Percentiles rank a stretch among this genome's conserved stretches.
These are phyloP conservation scores for Myotis lucifugus DNA, from an alignment of 2,113 vertebrate genomes.

Conservation along the genomic window DNA sequence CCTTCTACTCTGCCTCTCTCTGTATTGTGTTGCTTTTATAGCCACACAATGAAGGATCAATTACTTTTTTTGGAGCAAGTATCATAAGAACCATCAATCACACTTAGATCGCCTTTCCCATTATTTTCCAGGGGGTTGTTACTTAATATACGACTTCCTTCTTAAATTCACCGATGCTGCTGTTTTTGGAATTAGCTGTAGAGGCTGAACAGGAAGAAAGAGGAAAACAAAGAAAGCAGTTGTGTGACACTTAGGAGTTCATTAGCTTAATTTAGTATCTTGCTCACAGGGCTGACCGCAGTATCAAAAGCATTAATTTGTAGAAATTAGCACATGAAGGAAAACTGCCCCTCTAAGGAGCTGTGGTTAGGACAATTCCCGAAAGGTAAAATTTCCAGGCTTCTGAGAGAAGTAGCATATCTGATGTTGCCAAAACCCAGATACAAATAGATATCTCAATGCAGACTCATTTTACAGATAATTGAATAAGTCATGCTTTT, in stretches of 20 bases:
- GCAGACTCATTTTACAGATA: background rate
- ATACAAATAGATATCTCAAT: background rate
- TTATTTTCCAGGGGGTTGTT: background rate
- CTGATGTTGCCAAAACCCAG: background rate
- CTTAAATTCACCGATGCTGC: background rate
- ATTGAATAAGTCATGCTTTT: background rate
- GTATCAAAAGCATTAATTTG: background rate
- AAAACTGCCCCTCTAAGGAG: background rate
- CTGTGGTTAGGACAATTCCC: background rate
- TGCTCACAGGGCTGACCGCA: background rate
- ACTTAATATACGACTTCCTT: conserved; percentile 44
- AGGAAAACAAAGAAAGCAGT: conserved; percentile 60
- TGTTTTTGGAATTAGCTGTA: conserved; percentile 38
- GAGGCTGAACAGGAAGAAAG: conserved; percentile 27
- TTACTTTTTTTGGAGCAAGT: conserved; percentile 22
- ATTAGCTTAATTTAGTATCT: background rate
- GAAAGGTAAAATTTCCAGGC: background rate
- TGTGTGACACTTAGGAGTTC: background rate
- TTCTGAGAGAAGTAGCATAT: background rate
- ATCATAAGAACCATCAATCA: background rate
- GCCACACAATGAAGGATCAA: background rate
- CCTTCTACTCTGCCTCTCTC: background rate
- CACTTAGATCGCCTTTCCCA: background rate
- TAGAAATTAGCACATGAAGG: background rate
- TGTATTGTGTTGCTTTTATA: conserved; percentile 56